Evolutionary conservation across 2,113 vertebrate genomes (phyloP).

Genomic region (Heterochromis multidens): DNA sequence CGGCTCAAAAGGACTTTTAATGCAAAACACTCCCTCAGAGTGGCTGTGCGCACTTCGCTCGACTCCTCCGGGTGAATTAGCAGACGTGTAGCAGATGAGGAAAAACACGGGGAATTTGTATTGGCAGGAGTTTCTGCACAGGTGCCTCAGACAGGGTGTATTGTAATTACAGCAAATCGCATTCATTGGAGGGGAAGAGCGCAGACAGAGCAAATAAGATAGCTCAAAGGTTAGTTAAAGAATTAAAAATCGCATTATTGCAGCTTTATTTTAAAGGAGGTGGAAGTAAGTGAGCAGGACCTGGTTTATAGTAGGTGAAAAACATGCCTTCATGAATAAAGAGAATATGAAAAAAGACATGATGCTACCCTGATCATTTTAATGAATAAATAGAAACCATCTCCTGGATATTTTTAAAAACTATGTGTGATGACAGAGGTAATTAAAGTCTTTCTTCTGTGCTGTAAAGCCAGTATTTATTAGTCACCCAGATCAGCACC

Average conservation of each 20-base stretch:
- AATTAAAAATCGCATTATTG: neutral
- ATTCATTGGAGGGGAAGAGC: neutral
- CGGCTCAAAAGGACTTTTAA: slow-evolving; percentile 97
- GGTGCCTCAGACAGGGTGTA: slow-evolving; percentile 35
- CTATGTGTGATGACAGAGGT: neutral
- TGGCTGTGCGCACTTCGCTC: slow-evolving; percentile 82
- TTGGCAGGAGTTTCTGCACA: slow-evolving; percentile 43
- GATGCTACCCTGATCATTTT: neutral
- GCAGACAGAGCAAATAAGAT: neutral
- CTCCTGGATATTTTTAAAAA: neutral
- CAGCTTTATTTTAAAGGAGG: neutral
- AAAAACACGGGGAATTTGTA: slow-evolving; percentile 70
- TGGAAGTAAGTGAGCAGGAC: neutral
- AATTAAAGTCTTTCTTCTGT: neutral
- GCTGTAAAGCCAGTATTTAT: neutral
- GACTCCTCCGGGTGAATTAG: slow-evolving; percentile 90
- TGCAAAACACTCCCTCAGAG: slow-evolving; percentile 91
- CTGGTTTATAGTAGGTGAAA: neutral
- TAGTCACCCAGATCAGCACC: neutral
- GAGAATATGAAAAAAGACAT: neutral
- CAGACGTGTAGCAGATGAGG: slow-evolving; percentile 86
- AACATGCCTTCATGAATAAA: neutral
- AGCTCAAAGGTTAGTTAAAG: neutral
- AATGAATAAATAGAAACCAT: neutral
- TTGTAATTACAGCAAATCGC: neutral